Evolutionary conservation across 1,140 invertebrate species (phyloP), one percentile per base, ranked within the genome.

Genomic region (Cylas formicarius): DNA sequence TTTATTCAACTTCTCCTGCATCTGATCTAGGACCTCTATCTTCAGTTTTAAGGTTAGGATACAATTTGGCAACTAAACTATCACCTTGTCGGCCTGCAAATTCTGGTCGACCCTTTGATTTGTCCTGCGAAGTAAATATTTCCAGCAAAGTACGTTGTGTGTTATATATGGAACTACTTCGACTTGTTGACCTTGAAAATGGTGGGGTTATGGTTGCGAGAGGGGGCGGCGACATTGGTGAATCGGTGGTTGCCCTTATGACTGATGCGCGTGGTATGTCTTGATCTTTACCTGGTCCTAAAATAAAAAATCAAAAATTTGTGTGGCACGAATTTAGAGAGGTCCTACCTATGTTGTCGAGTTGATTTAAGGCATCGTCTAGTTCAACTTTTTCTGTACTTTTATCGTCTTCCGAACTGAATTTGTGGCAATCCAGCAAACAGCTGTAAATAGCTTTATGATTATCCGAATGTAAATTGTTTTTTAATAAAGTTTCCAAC

Each of bases 401-500:
- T 38, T 76, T 74, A 44, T 72, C 68, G 17, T 71, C 70, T 33
- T 72, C 72, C 20, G 56, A 43, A 27, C 60, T 61, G 48, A 72
- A 71, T 57, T 80, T 70, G 58, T 84, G 73, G 57, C 86, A 84
- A 60, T 95, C 87, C 20, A 89, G 68, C 6, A 96, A 66, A 65
- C 88, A 93, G 36, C 84, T 81, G 9, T 96, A 71, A 9, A 97
- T 75, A 54, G 80, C 78, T 33, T 76, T 75, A 61, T 97, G 92
- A 44, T 73, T 67, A 13, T 50, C 38, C 55, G 27, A 77, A 44
- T 49, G 81, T 75, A 82, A 74, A 59, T 93, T 85, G 5, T 80
- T 77, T 41, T 82, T 79, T 0, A 97, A 65, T 40, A 93, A 76
- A 8, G 77, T 79, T 66, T 97, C 92, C 19, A 96, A 63, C 62